Evolutionary conservation across 1,140 invertebrate species (phyloP).

Genomic region (Bombus picipes): DNA sequence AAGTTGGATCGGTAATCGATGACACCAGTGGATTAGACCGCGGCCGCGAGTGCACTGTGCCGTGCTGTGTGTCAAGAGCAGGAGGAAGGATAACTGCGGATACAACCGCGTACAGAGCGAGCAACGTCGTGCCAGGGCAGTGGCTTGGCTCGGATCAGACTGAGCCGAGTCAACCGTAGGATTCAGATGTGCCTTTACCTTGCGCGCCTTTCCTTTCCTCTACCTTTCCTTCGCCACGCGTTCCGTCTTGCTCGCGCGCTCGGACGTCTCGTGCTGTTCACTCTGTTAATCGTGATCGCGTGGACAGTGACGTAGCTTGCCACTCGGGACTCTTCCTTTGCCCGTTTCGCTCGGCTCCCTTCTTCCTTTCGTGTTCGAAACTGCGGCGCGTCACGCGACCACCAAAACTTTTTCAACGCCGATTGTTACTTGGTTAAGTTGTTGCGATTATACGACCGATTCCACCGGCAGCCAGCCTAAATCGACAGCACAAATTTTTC

Average conservation of each 20-base stretch:
- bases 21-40: constrained; percentile 39
- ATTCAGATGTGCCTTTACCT: constrained; percentile 75
- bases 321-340: constrained; percentile 5
- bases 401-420: constrained; percentile 21
- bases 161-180: constrained; percentile 73
- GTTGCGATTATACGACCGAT: background rate
- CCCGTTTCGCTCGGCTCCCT: background rate
- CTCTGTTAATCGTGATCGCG: constrained; percentile 73
- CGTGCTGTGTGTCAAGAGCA: constrained; percentile 23
- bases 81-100: background rate
- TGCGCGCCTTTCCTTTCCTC: constrained; percentile 53
- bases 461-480: too few species aligned
- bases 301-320: constrained; percentile 67
- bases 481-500: background rate
- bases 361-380: background rate
- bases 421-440: background rate
- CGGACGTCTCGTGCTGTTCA: constrained; percentile 58
- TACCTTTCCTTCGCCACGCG: constrained; percentile 43
- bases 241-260: constrained; percentile 50
- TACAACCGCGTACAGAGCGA: constrained; percentile 31
- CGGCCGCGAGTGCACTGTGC: background rate
- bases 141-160: constrained; percentile 76
- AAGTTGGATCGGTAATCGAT: constrained; percentile 51
- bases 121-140: constrained; percentile 62
- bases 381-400: constrained; percentile 39